These are phyloP conservation scores for Ectemnius cavifrons DNA, from an alignment of 2,888 invertebrate species.

Conservation along the genomic window DNA sequence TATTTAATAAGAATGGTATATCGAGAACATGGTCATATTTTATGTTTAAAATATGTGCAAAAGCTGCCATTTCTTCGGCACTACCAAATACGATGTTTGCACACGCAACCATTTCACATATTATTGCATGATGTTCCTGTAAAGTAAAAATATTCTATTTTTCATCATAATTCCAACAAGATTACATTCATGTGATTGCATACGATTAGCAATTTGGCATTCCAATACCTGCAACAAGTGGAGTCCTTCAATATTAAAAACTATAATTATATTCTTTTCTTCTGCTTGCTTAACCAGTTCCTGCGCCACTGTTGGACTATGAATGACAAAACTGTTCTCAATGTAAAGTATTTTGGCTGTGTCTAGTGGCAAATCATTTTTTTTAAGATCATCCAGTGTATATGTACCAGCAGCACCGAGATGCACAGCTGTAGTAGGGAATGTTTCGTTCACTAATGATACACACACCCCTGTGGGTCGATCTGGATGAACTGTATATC, in stretches of 20 bases:
- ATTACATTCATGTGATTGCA: not conserved
- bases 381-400: constrained; percentile 65
- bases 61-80: constrained; percentile 69
- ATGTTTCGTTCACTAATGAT: constrained; percentile 70
- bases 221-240: constrained; percentile 72
- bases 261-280: constrained; percentile 69
- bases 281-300: constrained; percentile 69
- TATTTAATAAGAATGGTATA: constrained; percentile 72
- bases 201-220: not conserved
- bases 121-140: constrained; percentile 69
- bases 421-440: constrained; percentile 73
- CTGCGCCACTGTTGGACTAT: constrained; percentile 73
- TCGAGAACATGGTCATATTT: constrained; percentile 67
- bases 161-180: constrained; percentile 5
- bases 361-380: constrained; percentile 62
- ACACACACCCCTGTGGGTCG: constrained; percentile 74
- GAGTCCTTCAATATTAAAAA: constrained; percentile 74
- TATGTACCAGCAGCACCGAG: constrained; percentile 75
- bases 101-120: constrained; percentile 72
- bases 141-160: constrained; percentile 25
- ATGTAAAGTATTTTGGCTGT: constrained; percentile 73
- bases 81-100: constrained; percentile 74
- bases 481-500: constrained; percentile 70
- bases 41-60: constrained; percentile 68
- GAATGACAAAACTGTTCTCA: constrained; percentile 76